Conservation (phyloP, 2,113 vertebrate species). For the Paradoxurus hermaphroditus region DNA sequence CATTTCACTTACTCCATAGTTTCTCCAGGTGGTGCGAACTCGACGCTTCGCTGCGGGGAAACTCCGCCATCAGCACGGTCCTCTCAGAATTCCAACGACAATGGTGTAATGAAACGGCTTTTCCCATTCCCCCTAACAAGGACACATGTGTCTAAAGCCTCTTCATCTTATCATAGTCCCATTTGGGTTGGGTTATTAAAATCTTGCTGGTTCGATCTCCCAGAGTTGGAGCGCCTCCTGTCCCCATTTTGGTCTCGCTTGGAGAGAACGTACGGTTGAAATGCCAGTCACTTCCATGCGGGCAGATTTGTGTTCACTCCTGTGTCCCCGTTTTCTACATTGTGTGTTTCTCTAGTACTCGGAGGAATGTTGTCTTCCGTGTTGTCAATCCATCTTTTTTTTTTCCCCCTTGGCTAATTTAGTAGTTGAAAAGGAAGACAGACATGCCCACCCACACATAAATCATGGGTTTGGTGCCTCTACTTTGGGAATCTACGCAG, state of each 20-base stretch:
- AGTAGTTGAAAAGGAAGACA: conserved; percentile 61
- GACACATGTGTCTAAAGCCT: too few species aligned
- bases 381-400: conserved; percentile 32
- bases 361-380: conserved; percentile 25
- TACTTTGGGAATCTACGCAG: conserved; percentile 41
- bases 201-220: neutral
- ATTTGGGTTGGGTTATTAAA: neutral
- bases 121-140: neutral
- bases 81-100: conserved; percentile 27
- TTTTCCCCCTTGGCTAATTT: conserved; percentile 34
- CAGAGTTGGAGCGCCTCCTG: neutral
- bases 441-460: conserved; percentile 57
- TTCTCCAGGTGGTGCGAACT: neutral
- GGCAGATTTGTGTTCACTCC: neutral
- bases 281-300: neutral
- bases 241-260: neutral
- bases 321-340: neutral
- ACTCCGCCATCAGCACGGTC: neutral
- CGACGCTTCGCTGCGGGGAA: neutral
- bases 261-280: neutral
- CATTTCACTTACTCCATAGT: neutral
- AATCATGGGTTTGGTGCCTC: conserved; percentile 56
- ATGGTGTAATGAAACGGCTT: neutral
- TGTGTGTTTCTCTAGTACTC: neutral
- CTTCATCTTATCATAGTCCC: neutral